Conservation (phyloP, 2,888 invertebrate species). For the Caenorhabditis uteleia region DNA sequence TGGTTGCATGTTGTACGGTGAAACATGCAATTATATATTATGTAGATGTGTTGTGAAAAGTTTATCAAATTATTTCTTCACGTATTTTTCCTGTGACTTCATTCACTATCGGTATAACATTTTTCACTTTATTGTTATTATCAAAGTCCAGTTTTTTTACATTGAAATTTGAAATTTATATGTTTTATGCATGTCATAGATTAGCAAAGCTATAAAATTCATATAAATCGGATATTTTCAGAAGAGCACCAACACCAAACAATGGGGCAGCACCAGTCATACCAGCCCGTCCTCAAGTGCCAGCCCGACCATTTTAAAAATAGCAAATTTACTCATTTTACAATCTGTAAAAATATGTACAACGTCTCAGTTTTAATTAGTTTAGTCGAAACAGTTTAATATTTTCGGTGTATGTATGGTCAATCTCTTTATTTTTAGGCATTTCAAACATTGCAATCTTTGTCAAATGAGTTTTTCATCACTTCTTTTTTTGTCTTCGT, state of each 20-base stretch:
- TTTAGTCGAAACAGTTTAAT: too few species aligned
- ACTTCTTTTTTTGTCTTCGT: not conserved
- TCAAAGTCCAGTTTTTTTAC: too few species aligned
- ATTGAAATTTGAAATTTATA: not conserved
- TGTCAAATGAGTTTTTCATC: not conserved
- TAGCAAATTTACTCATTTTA: constrained; percentile 3
- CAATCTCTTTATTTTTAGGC: not conserved
- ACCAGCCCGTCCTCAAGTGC: constrained; percentile 52
- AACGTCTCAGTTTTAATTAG: too few species aligned
- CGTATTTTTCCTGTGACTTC: too few species aligned
- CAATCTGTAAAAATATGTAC: not conserved
- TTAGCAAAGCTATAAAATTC: not conserved
- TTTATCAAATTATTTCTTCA: too few species aligned
- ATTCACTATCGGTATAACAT: too few species aligned
- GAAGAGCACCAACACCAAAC: constrained; percentile 54
- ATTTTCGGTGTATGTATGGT: not conserved
- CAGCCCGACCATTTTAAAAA: constrained; percentile 32
- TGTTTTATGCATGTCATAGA: not conserved
- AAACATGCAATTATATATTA: too few species aligned
- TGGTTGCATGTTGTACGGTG: constrained; percentile 4
- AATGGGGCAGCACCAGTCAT: constrained; percentile 44
- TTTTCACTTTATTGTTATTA: too few species aligned
- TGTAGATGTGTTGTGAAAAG: too few species aligned
- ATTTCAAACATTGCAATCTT: not conserved
- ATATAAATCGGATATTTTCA: constrained; percentile 17